Evolutionary conservation across 2,888 invertebrate species (phyloP).

Genomic region (Thera britannica): DNA sequence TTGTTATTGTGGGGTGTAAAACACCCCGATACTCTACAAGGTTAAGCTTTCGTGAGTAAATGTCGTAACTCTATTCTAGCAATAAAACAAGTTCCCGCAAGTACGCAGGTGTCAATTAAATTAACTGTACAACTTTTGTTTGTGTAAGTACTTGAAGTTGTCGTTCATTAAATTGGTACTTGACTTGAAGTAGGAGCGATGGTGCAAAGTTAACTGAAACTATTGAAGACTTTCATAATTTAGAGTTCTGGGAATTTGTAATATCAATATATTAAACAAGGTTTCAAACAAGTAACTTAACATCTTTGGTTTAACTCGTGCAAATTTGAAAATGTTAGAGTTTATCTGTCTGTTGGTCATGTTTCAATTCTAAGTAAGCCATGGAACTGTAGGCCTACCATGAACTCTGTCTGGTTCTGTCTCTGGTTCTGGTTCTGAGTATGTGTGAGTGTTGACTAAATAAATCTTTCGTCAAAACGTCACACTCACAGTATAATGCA

Average conservation of each 20-base stretch:
- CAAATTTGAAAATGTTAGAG: too few relatives aligned
- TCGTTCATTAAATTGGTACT: constrained; percentile 29
- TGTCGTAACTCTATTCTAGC: constrained; percentile 1
- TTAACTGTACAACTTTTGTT: constrained; percentile 29
- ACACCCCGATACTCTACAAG: background rate
- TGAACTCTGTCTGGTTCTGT: too few relatives aligned
- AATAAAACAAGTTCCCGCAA: constrained; percentile 9
- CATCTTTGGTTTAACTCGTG: too few relatives aligned
- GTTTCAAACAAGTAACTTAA: too few relatives aligned
- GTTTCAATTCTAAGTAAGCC: too few relatives aligned
- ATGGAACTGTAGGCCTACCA: too few relatives aligned
- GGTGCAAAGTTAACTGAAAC: constrained; percentile 12
- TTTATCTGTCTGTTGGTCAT: too few relatives aligned
- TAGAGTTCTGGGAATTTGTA: background rate
- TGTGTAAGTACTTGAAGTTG: constrained; percentile 14
- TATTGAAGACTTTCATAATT: constrained; percentile 6
- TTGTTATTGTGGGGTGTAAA: background rate
- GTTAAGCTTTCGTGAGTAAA: constrained; percentile 12
- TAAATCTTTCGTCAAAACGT: too few relatives aligned
- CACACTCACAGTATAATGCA: too few relatives aligned
- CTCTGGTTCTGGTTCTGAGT: too few relatives aligned
- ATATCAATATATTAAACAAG: background rate
- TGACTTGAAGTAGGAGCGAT: constrained; percentile 11
- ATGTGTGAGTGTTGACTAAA: too few relatives aligned
- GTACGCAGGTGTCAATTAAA: constrained; percentile 14